These are phyloP conservation scores for Cephus cinctus DNA, from an alignment of 1,140 invertebrate genomes.

Conservation along the genomic window DNA sequence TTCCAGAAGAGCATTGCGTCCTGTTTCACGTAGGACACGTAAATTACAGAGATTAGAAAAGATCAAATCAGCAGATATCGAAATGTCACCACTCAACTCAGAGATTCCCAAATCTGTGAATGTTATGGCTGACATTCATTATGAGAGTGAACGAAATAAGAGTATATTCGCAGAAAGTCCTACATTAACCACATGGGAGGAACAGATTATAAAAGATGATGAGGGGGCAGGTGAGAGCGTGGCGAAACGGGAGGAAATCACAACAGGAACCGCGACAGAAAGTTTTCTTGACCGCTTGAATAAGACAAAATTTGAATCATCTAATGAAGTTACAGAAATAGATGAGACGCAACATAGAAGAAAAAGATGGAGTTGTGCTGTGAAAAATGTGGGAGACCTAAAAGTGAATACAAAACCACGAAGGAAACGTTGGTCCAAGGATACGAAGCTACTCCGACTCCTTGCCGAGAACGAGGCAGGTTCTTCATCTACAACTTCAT, in stretches of 20 bases:
- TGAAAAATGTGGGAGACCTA: conserved; percentile 31
- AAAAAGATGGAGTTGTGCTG: neutral
- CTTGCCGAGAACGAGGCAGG: too few species aligned
- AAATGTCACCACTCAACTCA: too few species aligned
- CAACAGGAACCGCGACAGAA: too few species aligned
- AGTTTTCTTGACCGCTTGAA: too few species aligned
- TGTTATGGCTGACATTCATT: conserved; percentile 44
- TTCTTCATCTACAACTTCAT: too few species aligned
- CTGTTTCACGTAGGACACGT: too few species aligned
- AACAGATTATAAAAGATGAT: too few species aligned
- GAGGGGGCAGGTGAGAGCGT: neutral
- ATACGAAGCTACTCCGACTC: conserved; percentile 23
- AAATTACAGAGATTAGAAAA: conserved; percentile 6
- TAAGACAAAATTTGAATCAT: too few species aligned
- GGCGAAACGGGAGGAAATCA: too few species aligned
- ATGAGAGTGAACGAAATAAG: conserved; percentile 23
- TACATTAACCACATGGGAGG: too few species aligned
- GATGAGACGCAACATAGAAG: neutral
- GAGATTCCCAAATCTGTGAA: conserved; percentile 28
- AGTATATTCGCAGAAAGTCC: neutral
- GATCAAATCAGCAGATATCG: conserved; percentile 10
- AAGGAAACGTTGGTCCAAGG: conserved; percentile 35
- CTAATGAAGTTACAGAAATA: neutral
- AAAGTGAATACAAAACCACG: conserved; percentile 22
- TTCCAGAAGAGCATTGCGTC: too few species aligned